These are phyloP conservation scores for Drosophila affinis DNA, from an alignment of 2,888 invertebrate species.

Conservation along the genomic window DNA sequence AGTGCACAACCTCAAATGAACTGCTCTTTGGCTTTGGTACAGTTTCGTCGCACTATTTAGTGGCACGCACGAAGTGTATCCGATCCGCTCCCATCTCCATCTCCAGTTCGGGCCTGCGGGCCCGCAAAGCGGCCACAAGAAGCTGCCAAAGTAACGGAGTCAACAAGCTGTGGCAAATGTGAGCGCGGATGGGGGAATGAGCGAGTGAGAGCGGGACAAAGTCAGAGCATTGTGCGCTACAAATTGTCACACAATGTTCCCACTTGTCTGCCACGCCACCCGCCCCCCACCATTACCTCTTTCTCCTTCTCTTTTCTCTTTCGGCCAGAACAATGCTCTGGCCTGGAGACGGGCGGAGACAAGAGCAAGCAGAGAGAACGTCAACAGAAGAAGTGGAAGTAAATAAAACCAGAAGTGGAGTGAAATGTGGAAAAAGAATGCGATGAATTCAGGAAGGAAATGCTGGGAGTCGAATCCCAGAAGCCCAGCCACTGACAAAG, in stretches of 20 bases:
- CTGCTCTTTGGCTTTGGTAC: no score
- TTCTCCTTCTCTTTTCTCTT: neutral
- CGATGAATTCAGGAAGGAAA: neutral
- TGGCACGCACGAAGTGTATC: neutral
- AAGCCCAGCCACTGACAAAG: no score
- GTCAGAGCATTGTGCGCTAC: constrained; percentile 61
- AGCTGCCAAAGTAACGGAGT: constrained; percentile 59
- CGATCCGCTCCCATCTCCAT: neutral
- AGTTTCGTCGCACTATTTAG: no score
- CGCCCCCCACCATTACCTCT: neutral
- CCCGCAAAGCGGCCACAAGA: neutral
- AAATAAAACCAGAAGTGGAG: neutral
- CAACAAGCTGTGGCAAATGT: constrained; percentile 14
- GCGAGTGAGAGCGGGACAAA: constrained; percentile 47
- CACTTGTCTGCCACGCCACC: constrained; percentile 3
- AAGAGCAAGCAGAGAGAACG: neutral
- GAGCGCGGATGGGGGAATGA: neutral
- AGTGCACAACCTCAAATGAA: no score
- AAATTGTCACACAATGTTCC: constrained; percentile 65
- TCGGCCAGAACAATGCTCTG: constrained; percentile 15
- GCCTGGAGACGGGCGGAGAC: neutral
- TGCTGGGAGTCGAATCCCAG: no score
- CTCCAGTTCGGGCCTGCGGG: neutral
- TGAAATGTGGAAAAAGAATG: neutral
- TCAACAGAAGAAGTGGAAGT: neutral